phyloP scores from a whole-genome alignment of 2,888 invertebrate species.

The Drosophila mettleri region DNA sequence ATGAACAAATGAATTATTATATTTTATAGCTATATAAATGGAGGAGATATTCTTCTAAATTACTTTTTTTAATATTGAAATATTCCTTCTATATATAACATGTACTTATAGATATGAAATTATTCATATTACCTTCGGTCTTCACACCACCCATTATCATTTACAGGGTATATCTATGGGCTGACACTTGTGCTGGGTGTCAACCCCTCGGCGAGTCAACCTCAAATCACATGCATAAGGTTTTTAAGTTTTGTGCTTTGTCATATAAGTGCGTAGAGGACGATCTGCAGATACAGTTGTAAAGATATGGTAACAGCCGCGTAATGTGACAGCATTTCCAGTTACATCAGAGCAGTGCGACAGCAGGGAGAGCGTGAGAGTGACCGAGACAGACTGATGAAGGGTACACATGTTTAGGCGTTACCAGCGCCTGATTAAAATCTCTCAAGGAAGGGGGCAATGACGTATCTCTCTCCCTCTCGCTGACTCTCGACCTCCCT shows the following conservation, averaged over 20 bases:
- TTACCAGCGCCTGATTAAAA: conserved; percentile 55
- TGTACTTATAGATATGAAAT: neutral
- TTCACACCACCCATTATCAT: neutral
- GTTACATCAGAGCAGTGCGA: neutral
- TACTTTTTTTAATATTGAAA: neutral
- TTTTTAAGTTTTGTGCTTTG: conserved; percentile 80
- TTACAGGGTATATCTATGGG: conserved; percentile 33
- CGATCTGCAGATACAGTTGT: conserved; percentile 79
- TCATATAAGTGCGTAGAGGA: conserved; percentile 76
- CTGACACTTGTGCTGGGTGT: conserved; percentile 49
- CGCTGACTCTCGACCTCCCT: neutral
- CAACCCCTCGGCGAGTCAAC: conserved; percentile 23
- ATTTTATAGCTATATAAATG: neutral
- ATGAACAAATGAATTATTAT: neutral
- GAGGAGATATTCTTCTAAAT: neutral
- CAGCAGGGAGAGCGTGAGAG: conserved; percentile 4
- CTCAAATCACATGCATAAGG: conserved; percentile 80
- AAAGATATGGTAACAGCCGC: conserved; percentile 77
- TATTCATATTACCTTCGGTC: too few relatives aligned
- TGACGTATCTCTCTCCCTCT: conserved; percentile 26
- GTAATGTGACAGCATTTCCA: conserved; percentile 73
- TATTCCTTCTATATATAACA: neutral
- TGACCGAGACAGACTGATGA: conserved; percentile 30
- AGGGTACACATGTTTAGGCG: conserved; percentile 73
- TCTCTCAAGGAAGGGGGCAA: neutral